Evolutionary conservation across 2,797 vertebrate species (phyloP).

Genomic region (Myripristis murdjan): DNA sequence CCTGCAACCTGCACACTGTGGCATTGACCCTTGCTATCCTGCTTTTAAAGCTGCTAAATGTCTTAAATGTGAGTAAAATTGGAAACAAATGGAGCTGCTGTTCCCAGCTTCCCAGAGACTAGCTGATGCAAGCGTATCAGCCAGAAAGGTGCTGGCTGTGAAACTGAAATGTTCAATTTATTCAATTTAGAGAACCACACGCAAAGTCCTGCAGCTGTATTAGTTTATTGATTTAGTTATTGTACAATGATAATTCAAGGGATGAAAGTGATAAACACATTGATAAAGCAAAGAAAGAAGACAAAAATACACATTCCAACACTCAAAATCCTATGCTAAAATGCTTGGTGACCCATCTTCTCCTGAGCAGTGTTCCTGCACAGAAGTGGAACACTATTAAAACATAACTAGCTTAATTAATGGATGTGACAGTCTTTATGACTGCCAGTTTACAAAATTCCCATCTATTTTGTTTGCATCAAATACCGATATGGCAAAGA

Average conservation of each 20-base stretch:
- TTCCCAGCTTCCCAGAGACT: too few species aligned
- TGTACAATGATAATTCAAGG: not conserved
- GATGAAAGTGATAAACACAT: too few species aligned
- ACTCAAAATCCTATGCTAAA: too few species aligned
- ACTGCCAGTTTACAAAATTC: not conserved
- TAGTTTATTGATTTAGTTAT: not conserved
- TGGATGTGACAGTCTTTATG: not conserved
- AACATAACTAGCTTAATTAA: not conserved
- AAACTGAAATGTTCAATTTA: too few species aligned
- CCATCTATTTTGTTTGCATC: not conserved
- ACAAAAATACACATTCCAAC: not conserved
- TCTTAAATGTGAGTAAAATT: too few species aligned
- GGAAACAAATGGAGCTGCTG: too few species aligned
- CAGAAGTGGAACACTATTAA: conserved; percentile 80
- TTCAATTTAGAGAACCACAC: too few species aligned
- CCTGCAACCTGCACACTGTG: too few species aligned
- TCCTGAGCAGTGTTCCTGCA: conserved; percentile 84
- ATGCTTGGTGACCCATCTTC: conserved; percentile 84
- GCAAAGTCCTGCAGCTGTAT: conserved; percentile 19
- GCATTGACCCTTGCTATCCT: too few species aligned
- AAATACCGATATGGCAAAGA: not conserved
- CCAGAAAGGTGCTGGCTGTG: too few species aligned
- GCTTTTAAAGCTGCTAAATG: too few species aligned
- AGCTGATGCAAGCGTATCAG: too few species aligned
- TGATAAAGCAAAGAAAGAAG: not conserved